These are phyloP conservation scores for Trialeurodes vaporariorum DNA, from an alignment of 1,140 invertebrate species.

Conservation along the genomic window DNA sequence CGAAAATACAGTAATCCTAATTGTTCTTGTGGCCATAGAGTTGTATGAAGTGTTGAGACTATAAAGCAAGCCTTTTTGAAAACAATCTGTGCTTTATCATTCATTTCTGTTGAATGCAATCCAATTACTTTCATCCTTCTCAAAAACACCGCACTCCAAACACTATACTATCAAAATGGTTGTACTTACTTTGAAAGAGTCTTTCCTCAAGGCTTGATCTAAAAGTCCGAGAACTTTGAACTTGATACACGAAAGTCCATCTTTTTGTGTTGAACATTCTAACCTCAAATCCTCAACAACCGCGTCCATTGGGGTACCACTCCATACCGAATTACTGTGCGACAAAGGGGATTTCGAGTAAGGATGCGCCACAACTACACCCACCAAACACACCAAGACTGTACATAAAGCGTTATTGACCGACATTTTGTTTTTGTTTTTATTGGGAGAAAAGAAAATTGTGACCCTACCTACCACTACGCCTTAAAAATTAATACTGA, in stretches of 20 bases:
- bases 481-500: too few species aligned
- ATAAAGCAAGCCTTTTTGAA: too few species aligned
- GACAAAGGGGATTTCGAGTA: neutral
- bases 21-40: too few species aligned
- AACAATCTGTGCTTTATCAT: too few species aligned
- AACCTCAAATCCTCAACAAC: conserved; percentile 58
- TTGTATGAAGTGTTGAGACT: too few species aligned
- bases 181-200: conserved; percentile 54
- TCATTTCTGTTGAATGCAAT: too few species aligned
- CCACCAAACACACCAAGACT: neutral
- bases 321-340: conserved; percentile 41
- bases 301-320: conserved; percentile 50
- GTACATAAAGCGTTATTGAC: neutral
- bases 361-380: conserved; percentile 35
- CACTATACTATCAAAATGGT: neutral
- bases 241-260: conserved; percentile 67
- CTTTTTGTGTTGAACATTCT: conserved; percentile 56
- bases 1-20: too few species aligned
- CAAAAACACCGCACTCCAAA: neutral
- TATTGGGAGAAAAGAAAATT: too few species aligned
- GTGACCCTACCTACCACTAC: neutral
- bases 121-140: too few species aligned
- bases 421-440: too few species aligned
- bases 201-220: conserved; percentile 62
- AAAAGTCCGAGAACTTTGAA: conserved; percentile 63